Evolutionary conservation across 2,888 invertebrate species (phyloP), one percentile per base, ranked within the genome.

Genomic region (Cistogaster globosa): DNA sequence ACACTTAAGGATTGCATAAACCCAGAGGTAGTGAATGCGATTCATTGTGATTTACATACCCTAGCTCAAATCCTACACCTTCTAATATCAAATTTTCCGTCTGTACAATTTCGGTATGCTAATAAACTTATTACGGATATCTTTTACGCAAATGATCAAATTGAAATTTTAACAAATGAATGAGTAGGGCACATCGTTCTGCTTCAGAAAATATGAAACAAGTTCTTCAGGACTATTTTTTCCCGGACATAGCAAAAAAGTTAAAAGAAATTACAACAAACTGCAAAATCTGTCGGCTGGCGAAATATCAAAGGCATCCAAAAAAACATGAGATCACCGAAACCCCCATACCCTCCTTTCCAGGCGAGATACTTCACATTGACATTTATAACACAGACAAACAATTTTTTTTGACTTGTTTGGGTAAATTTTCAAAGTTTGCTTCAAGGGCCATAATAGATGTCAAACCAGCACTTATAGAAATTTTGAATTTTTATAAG

Each of bases 81-180:
- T n/a, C 14, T 60, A 3, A 71, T 77, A 1, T 7, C 65, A 0
- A 71, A 20, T 0, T 83, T 69, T 45, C 79, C 86, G 16, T 85
- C 77, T 1, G 83, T 86, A 20, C 79, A 80, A 57, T 83, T 84
- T n/a, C 67, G 72, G 11, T 32, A 51, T 18, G 26, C 80, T 1
- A 48, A 42, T 51, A 83, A 72, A 77, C 72, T 74, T 12, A 78
- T 83, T 0, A 83, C 69, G 8, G 84, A 86, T 63, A 57, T 86
- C 42, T 84, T 83, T 48, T 78, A 85, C 45, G 83, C 80, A n/a
- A n/a, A n/a, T n/a, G n/a, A n/a, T 16, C 81, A 86, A 48, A 48
- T 26, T 18, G 84, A 86, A 75, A 86, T 87, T 36, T 51, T 84
- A 48, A 62, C 14, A 5, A 63, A 18, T 11, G 83, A 86, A 51